phyloP scores from a whole-genome alignment of 2,113 vertebrate genomes.

The Penelope pileata region DNA sequence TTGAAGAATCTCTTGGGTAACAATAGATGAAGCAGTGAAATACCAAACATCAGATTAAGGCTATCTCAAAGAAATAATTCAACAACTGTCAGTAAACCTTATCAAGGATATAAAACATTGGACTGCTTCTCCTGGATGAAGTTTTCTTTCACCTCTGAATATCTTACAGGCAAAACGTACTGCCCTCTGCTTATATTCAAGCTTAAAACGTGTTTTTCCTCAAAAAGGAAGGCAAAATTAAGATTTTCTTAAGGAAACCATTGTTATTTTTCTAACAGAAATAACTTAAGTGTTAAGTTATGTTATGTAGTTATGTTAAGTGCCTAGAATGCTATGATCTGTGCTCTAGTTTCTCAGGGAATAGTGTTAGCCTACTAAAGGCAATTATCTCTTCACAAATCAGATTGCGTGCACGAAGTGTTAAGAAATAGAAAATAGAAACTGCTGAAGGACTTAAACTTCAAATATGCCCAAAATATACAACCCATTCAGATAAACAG shows the following conservation, averaged over 20 bases:
- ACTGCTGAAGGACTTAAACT: neutral
- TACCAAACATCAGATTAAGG: neutral
- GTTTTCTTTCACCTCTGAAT: neutral
- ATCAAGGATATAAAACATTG: neutral
- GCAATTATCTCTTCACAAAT: neutral
- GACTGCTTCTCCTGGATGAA: neutral
- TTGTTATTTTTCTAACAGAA: neutral
- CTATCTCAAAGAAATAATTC: neutral
- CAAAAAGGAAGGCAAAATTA: neutral
- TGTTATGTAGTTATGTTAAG: neutral
- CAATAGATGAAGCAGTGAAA: neutral
- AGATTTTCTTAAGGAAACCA: rapidly evolving
- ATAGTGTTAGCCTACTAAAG: neutral
- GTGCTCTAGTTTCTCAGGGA: neutral
- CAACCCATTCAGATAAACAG: neutral
- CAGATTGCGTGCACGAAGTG: neutral
- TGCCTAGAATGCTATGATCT: neutral
- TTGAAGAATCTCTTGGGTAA: neutral
- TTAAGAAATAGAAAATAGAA: neutral
- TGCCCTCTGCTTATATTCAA: neutral
- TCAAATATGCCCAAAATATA: neutral
- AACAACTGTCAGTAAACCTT: neutral
- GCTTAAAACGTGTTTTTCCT: neutral
- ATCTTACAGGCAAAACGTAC: neutral
- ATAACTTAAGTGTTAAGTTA: neutral